Conservation (phyloP, 2,113 vertebrate species). For the Eudyptes chrysolophus region DNA sequence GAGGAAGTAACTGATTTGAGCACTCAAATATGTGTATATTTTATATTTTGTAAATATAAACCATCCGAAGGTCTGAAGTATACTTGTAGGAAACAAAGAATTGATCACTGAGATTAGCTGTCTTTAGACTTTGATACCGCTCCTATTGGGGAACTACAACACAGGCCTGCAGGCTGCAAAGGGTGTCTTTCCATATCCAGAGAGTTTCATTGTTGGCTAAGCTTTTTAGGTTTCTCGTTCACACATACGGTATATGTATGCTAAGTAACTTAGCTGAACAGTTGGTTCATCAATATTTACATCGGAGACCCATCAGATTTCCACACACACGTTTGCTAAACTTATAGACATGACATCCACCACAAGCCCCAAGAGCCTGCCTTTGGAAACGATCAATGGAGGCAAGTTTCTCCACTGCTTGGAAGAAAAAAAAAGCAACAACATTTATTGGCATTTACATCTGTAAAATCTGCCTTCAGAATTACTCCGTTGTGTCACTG, state of each 20-base stretch:
- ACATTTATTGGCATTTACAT: background rate
- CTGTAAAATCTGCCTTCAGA: background rate
- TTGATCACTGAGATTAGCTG: background rate
- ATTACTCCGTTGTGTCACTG: background rate
- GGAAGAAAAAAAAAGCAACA: background rate
- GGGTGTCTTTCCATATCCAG: background rate
- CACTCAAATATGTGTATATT: background rate
- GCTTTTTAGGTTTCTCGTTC: background rate
- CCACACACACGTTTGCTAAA: background rate
- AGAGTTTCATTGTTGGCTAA: background rate
- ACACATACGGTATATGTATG: background rate
- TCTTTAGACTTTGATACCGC: background rate
- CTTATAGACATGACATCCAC: background rate
- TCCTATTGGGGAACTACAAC: background rate
- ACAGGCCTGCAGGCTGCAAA: background rate
- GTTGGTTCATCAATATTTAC: constrained; percentile 55
- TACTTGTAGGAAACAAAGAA: background rate
- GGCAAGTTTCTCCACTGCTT: background rate
- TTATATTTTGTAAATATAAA: background rate
- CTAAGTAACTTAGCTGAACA: background rate
- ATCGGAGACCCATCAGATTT: background rate
- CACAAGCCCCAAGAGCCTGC: background rate
- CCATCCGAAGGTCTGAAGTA: background rate
- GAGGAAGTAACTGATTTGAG: background rate
- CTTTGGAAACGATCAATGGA: background rate